Base-by-base conservation (phyloP, 2,113 vertebrate species). In the Aplodontia rufa region DNA sequence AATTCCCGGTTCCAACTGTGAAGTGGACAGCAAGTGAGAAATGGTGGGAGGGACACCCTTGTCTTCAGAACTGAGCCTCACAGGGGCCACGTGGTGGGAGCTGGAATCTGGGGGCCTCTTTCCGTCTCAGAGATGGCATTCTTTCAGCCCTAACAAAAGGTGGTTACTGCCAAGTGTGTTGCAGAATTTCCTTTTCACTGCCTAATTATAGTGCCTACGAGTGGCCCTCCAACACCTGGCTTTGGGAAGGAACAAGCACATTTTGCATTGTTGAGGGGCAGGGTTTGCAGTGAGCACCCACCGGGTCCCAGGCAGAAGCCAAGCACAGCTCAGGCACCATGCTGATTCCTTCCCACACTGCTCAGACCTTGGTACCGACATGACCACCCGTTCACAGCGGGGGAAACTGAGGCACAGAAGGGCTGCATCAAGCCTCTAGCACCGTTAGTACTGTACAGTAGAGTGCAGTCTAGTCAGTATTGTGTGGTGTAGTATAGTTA, bases 221-320 rank as follows among this genome's bases (percentile, higher is more conserved):
- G 32, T 20, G 22, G 76, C 53, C 55, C 35, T 5, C 11, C 45
- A 40, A 85, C 51, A 14, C 42, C 82, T 87, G 51, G 74, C n/a
- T 96, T 84, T 84, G 40, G 40, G n/a, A 87, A 87, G 72, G 74
- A 72, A 75, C 71, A 68, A 20, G 62, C 6, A 13, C 42, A 3
- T 40, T 51, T 72, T 96, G 62, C 30, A 14, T 60, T 86, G 83
- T 88, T 81, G 55, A 32, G 71, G 69, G 82, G 2, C 14, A 2
- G 26, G 49, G 20, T 13, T 93, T 91, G 40, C 72, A 53, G 51
- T 32, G 71, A 47, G 32, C 28, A 13, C 22, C 28, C 10, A 0
- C 0, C 5, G 11, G 3, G 2, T 6, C 11, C 28, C 3, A 32
- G 51, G 78, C 22, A 20, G 30, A 10, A 62, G 40, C 3, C 6